phyloP scores from a whole-genome alignment of 2,888 invertebrate species.

The Tillus elongatus region DNA sequence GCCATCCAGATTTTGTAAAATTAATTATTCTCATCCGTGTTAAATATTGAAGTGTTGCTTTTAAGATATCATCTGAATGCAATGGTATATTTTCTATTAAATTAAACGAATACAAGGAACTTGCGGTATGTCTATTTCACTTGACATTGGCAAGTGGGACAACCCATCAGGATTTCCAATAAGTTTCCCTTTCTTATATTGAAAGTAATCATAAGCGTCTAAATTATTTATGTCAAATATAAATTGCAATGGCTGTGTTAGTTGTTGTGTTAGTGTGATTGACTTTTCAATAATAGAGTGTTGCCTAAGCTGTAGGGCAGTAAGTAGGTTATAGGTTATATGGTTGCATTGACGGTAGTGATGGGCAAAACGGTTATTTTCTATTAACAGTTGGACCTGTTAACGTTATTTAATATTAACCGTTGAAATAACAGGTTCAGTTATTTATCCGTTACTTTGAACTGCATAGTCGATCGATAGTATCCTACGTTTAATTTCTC shows the following conservation, averaged over 20 bases:
- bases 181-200: conserved; percentile 14
- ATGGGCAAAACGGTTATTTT: too few species aligned
- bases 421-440: too few species aligned
- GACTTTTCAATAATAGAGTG: too few species aligned
- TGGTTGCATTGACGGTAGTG: too few species aligned
- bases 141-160: conserved; percentile 8
- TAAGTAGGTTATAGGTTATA: conserved; percentile 13
- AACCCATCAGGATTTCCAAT: conserved; percentile 16
- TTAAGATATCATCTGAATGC: too few species aligned
- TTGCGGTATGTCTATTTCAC: conserved; percentile 9
- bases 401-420: too few species aligned
- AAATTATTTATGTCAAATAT: conserved; percentile 21
- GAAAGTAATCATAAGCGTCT: conserved; percentile 17
- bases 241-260: conserved; percentile 19
- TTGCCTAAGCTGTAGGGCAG: conserved; percentile 13
- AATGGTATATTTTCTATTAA: conserved; percentile 6
- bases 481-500: too few species aligned
- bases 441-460: too few species aligned
- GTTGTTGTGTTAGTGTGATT: too few species aligned
- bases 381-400: too few species aligned
- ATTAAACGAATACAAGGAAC: conserved; percentile 11
- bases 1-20: conserved; percentile 16
- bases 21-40: conserved; percentile 10
- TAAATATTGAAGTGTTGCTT: too few species aligned
- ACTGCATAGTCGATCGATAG: too few species aligned